A percentile compares a stretch with the other conserved stretches of the same genome.
These are phyloP conservation scores for Saxidomus purpurata DNA, from an alignment of 1,140 invertebrate species.

Conservation along the genomic window DNA sequence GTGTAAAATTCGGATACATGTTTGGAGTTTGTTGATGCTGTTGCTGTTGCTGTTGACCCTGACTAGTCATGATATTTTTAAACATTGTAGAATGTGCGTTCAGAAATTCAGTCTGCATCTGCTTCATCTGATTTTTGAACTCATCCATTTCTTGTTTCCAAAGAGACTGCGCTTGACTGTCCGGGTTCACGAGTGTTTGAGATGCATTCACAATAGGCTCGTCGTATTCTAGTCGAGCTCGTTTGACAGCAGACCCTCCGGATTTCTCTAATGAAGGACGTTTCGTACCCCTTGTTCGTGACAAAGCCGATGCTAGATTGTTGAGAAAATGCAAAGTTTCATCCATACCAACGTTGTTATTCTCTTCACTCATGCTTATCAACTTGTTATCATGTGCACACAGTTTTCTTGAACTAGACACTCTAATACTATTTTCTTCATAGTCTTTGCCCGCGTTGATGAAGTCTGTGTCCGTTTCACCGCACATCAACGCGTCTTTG, in stretches of 20 bases:
- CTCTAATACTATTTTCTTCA: neutral
- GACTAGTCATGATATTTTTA: neutral
- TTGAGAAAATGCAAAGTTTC: neutral
- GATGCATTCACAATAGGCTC: neutral
- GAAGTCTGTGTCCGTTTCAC: constrained; percentile 14
- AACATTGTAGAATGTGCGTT: neutral
- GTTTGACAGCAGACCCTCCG: neutral
- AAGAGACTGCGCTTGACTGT: neutral
- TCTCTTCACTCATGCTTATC: neutral
- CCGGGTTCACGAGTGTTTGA: neutral
- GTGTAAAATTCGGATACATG: neutral
- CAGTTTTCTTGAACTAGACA: neutral
- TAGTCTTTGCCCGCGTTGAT: neutral
- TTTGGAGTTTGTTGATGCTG: neutral
- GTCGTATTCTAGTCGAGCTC: neutral
- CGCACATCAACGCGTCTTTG: neutral
- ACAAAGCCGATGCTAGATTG: neutral
- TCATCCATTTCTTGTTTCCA: neutral
- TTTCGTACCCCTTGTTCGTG: neutral
- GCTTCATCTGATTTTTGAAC: neutral
- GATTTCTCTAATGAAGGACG: neutral
- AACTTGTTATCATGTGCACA: neutral
- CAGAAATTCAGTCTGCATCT: neutral
- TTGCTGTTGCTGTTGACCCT: neutral
- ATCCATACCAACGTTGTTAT: neutral